Evolutionary conservation across 2,888 invertebrate species (phyloP).

Genomic region (Drosophila anomelani): DNA sequence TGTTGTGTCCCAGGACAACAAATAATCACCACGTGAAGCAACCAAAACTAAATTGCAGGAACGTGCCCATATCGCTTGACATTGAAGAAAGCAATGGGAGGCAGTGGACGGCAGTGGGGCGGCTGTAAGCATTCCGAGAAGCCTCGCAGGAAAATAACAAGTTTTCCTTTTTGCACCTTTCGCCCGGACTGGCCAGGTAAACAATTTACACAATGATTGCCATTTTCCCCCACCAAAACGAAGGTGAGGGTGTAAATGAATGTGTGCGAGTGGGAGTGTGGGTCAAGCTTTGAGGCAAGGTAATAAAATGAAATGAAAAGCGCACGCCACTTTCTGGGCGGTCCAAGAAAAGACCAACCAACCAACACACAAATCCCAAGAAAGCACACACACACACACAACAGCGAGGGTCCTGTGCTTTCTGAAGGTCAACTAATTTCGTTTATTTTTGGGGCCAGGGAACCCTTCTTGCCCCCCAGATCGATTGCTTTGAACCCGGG

Average conservation of each 20-base stretch:
- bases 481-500: conserved; percentile 62
- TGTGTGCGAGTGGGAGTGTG: conserved; percentile 23
- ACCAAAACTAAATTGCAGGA: conserved; percentile 69
- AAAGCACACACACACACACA: conserved; percentile 12
- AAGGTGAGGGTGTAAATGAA: conserved; percentile 35
- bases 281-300: conserved; percentile 55
- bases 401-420: conserved; percentile 22
- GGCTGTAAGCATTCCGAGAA: conserved; percentile 42
- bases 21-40: conserved; percentile 52
- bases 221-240: conserved; percentile 21
- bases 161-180: conserved; percentile 54
- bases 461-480: conserved; percentile 33
- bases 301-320: conserved; percentile 65
- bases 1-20: conserved; percentile 42
- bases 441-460: conserved; percentile 60
- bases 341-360: conserved; percentile 48
- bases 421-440: conserved; percentile 72
- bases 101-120: neutral
- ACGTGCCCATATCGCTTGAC: conserved; percentile 75
- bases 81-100: conserved; percentile 49
- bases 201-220: conserved; percentile 62
- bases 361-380: conserved; percentile 46
- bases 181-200: conserved; percentile 43
- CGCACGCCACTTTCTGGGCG: conserved; percentile 44
- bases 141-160: conserved; percentile 48